Base-by-base conservation (phyloP, 2,797 vertebrate genomes). In the Poeciliopsis paucimaculata region DNA sequence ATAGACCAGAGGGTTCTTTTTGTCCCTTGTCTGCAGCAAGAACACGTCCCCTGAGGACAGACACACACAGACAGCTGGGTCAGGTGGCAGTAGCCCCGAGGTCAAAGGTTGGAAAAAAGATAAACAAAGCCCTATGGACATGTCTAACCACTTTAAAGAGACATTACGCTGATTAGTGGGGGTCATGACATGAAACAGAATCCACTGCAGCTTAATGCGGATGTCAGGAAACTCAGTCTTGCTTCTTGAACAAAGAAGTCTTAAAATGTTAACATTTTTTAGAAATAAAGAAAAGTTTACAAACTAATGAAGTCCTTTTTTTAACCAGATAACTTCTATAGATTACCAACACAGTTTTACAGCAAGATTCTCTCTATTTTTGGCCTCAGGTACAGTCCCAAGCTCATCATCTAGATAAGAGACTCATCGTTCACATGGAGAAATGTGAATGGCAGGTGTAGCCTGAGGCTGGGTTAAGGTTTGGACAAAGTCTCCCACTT, bases 1-100 rank as follows among this genome's bases (percentile, higher is more conserved):
- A 5, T 99, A 99, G 84, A 99, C 95, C 86, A 99, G 95, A 0
- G 98, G 98, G 84, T 97, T 98, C 89, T 97, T 97, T 87, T 95
- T 96, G 95, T 99, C 98, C 81, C 95, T 93, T 0, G 97, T 98
- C 90, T 97, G 97, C 89, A 99, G 92, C 92, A 99, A 94, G 87
- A 99, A 99, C 76, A 98, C 97, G 0, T 99, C 98, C 84, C 97
- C 98, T 98, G 92, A 91, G 89, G 93, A 85, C 36, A 55, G 66
- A 88, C 76, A 78, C 79, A 81, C 84, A 87, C 76, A 84, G 49
- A 84, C 72, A 81, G 53, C n/a, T 6, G 79, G 79, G 83, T 94
- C 88, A 93, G 78, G 76, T 77, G 86, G 85, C 77, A 77, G 82
- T 66, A 83, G 75, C 82, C 71, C 45, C 90, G 81, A 81, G 86